A percentile compares a stretch with the other conserved stretches of the same genome.
These are phyloP conservation scores for Candoia aspera DNA, from an alignment of 2,113 vertebrate genomes.

Conservation along the genomic window DNA sequence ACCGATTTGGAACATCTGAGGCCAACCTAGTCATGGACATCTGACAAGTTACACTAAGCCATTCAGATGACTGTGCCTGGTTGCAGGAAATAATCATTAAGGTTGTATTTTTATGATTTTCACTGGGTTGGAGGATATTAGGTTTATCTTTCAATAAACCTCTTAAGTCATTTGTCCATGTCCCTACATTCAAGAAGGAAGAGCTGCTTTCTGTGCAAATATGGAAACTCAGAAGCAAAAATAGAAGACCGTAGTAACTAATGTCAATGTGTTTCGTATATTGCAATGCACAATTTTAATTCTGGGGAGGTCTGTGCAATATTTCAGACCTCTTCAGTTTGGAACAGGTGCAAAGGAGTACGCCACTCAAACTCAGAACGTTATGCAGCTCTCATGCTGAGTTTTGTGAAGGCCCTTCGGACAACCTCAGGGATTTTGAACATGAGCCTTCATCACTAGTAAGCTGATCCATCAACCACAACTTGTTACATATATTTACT, in stretches of 20 bases:
- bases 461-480: neutral
- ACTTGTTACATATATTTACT: neutral
- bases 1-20: neutral
- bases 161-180: neutral
- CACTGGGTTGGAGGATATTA: neutral
- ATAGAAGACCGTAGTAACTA: neutral
- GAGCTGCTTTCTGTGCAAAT: neutral
- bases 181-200: neutral
- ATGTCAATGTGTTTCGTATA: neutral
- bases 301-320: neutral
- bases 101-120: neutral
- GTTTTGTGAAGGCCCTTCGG: neutral
- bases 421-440: neutral
- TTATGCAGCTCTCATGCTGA: neutral
- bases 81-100: neutral
- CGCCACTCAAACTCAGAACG: neutral
- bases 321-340: neutral
- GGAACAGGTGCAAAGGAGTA: neutral
- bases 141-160: neutral
- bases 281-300: neutral
- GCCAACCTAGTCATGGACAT: neutral
- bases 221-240: neutral
- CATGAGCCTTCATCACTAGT: neutral
- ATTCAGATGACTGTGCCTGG: neutral
- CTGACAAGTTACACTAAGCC: neutral